Conservation (phyloP, 1,140 invertebrate genomes). For the Rhagoletis pomonella region DNA sequence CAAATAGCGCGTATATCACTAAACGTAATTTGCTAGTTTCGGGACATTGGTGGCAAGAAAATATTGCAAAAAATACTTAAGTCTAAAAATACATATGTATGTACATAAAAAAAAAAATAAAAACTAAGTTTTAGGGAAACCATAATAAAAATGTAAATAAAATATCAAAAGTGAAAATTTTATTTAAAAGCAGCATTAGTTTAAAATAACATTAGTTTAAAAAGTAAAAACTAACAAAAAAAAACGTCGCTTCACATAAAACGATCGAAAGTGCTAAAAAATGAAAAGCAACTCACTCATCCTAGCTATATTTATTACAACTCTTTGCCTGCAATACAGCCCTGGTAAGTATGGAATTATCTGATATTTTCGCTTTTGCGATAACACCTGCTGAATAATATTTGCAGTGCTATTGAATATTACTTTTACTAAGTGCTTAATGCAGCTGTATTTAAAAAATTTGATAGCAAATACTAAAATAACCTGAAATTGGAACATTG, state of each 20-base stretch:
- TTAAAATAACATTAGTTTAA: background rate
- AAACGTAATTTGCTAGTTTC: no score
- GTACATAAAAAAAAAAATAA: background rate
- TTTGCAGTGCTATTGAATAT: slow-evolving; percentile 43
- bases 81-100: background rate
- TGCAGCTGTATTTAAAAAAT: background rate
- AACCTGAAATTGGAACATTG: no score
- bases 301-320: background rate
- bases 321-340: slow-evolving; percentile 31
- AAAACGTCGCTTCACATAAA: background rate
- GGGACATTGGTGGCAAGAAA: no score
- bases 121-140: background rate
- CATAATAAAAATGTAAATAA: background rate
- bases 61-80: no score
- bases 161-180: background rate
- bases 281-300: background rate
- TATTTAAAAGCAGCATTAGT: background rate
- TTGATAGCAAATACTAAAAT: background rate
- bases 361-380: slow-evolving; percentile 28
- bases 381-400: slow-evolving; percentile 35
- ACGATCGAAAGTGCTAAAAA: background rate
- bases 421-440: slow-evolving; percentile 44
- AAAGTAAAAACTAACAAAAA: background rate
- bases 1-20: no score
- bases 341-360: slow-evolving; percentile 36